phyloP scores from a whole-genome alignment of 2,888 invertebrate species.

The Epistrophella euchroma region DNA sequence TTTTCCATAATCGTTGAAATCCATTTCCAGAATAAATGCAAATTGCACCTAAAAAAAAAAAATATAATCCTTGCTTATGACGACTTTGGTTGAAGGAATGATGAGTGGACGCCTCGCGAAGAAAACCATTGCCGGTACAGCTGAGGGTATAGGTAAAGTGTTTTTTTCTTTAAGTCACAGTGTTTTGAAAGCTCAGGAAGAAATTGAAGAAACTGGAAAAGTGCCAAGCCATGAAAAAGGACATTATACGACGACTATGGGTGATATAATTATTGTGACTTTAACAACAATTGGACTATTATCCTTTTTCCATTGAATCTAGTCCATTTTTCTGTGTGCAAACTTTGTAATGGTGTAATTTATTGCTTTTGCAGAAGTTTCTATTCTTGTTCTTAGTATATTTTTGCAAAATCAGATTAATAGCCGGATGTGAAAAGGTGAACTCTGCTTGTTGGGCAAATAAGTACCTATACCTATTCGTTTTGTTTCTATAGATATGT shows the following conservation, averaged over 20 bases:
- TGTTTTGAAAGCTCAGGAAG: conserved; percentile 49
- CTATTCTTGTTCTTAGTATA: conserved; percentile 13
- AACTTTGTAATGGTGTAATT: conserved; percentile 50
- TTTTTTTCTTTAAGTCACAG: conserved; percentile 5
- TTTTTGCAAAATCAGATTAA: conserved; percentile 44
- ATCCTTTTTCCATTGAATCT: conserved; percentile 48
- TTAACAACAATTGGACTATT: conserved; percentile 63
- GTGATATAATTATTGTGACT: conserved; percentile 67
- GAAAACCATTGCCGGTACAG: conserved; percentile 38
- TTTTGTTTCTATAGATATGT: conserved; percentile 13
- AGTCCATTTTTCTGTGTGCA: conserved; percentile 36
- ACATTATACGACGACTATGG: not conserved
- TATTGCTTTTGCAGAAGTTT: conserved; percentile 50
- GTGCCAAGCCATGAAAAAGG: conserved; percentile 46
- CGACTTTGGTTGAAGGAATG: not conserved
- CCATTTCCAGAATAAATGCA: conserved; percentile 48
- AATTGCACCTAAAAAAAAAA: conserved; percentile 44
- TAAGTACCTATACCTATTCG: not conserved
- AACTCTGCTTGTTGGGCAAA: conserved; percentile 45
- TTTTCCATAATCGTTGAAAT: conserved; percentile 31
- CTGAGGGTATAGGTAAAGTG: conserved; percentile 10
- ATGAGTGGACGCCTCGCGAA: conserved; percentile 3
- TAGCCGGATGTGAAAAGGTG: conserved; percentile 58
- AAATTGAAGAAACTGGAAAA: conserved; percentile 45
- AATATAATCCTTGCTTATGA: conserved; percentile 23